Evolutionary conservation across 2,113 vertebrate genomes (phyloP).

Genomic region (Anhinga anhinga): DNA sequence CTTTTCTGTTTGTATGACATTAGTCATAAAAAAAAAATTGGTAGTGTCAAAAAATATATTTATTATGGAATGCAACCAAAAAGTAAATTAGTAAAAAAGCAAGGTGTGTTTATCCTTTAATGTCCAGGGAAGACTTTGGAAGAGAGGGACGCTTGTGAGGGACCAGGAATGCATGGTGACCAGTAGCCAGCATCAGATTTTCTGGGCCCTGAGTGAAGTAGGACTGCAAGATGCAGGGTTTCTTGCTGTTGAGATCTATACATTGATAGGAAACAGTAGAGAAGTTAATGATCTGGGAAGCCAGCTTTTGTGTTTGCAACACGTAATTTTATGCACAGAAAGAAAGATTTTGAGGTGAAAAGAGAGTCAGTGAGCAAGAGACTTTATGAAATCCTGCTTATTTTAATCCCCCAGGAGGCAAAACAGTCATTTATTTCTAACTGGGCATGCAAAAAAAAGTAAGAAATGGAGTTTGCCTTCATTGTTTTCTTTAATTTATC

Average conservation of each 20-base stretch:
- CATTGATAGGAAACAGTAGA: neutral
- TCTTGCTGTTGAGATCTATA: neutral
- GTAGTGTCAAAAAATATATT: neutral
- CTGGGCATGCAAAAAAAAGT: slow-evolving; percentile 17
- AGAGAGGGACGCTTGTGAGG: neutral
- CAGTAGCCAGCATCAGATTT: neutral
- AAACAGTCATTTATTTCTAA: slow-evolving; percentile 60
- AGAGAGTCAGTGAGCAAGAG: neutral
- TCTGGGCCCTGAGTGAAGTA: neutral
- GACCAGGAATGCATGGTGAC: neutral
- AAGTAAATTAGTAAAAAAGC: neutral
- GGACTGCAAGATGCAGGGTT: neutral
- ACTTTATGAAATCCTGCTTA: slow-evolving; percentile 53
- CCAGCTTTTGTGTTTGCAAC: neutral
- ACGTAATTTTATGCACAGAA: neutral
- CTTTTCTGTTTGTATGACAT: neutral
- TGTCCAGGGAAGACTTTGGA: neutral
- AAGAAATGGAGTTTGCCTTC: slow-evolving; percentile 16
- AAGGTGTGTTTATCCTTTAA: neutral
- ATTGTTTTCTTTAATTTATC: slow-evolving; percentile 38
- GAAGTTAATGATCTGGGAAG: slow-evolving; percentile 31
- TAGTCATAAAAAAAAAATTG: neutral
- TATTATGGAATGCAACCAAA: neutral
- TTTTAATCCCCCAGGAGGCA: slow-evolving; percentile 57
- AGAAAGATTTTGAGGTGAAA: slow-evolving; percentile 14